Conservation (phyloP, 2,797 vertebrate species). For the Siniperca undulata region DNA sequence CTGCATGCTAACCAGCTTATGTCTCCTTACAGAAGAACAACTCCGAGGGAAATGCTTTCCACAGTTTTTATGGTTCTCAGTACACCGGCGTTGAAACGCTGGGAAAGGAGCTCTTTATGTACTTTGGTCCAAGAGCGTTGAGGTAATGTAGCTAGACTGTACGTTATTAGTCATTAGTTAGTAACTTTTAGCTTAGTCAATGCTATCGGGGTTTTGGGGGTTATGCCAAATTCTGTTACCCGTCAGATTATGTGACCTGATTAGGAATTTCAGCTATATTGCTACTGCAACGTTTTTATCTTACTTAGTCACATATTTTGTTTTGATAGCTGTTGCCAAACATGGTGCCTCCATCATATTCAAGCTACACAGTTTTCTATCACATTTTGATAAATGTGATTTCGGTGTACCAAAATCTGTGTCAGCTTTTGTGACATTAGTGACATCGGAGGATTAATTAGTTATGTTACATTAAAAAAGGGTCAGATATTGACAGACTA, state of each 20-base stretch:
- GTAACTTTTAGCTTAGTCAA: no score
- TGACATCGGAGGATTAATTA: neutral
- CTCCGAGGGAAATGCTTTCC: constrained; percentile 47
- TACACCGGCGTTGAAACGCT: constrained; percentile 90
- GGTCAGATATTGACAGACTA: neutral
- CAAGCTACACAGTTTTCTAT: neutral
- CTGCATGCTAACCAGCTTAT: neutral
- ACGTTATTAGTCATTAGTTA: no score
- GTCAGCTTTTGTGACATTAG: neutral
- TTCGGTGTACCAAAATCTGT: neutral
- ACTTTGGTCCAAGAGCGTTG: constrained; percentile 90
- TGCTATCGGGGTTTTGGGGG: no score
- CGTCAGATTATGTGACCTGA: neutral
- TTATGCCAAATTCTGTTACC: neutral
- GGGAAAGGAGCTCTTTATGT: constrained; percentile 96
- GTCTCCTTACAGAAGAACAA: constrained; percentile 56
- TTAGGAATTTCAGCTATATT: neutral
- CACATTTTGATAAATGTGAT: neutral
- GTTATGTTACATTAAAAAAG: no score
- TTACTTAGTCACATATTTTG: neutral
- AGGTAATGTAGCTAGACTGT: constrained; percentile 79
- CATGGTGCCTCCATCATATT: neutral
- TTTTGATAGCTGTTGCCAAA: neutral
- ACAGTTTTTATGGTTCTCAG: constrained; percentile 68
- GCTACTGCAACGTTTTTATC: neutral